Evolutionary conservation across 37 sponge, comb jelly and placozoan genomes (phyloP), one percentile per base, ranked within the genome.

Genomic region (Petrosia ficiformis): DNA sequence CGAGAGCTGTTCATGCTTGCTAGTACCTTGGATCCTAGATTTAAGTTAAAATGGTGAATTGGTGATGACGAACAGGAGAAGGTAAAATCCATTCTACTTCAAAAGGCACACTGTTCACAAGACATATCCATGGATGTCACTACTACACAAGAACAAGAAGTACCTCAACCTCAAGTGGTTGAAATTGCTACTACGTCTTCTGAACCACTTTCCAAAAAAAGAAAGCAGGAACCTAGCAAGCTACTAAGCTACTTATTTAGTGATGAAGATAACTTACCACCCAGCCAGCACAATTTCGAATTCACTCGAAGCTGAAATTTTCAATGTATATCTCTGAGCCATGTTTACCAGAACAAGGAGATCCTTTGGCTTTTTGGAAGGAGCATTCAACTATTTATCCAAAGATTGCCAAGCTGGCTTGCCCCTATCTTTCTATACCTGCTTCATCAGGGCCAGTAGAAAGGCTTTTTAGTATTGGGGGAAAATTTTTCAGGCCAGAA

Each of bases 401-500:
- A 60, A 75, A 26, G 34, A 33, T 75, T 38, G 36, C 59, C 59
- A 75, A 75, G 44, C 31, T 75, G 64, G 76, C 76, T 26, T 54
- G 44, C 38, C 29, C 28, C 22, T 75, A 75, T 38, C 44, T 60
- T 34, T 75, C 76, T 75, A 19, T 75, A 36, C 52, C 78, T 42
- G 78, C 78, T 31, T 68, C 52, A 4, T 77, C 78, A 22, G 78
- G 64, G 63, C 78, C 78, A 42, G 78, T 77, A 69, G 78, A 67
- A 43, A 77, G 78, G 35, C 42, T 67, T 35, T 77, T 77, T 69
- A 77, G 78, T 39, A 77, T 70, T 30, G 68, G 54, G 39, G 78
- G 78, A 29, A 77, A 77, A 68, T 68, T 77, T 43, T 77, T 77
- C 39, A n/a, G 67, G 44, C 68, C 78, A 67, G 78, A 77, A 24